These are phyloP conservation scores for Heliconius ismenius DNA, from an alignment of 2,888 invertebrate genomes.

Conservation along the genomic window DNA sequence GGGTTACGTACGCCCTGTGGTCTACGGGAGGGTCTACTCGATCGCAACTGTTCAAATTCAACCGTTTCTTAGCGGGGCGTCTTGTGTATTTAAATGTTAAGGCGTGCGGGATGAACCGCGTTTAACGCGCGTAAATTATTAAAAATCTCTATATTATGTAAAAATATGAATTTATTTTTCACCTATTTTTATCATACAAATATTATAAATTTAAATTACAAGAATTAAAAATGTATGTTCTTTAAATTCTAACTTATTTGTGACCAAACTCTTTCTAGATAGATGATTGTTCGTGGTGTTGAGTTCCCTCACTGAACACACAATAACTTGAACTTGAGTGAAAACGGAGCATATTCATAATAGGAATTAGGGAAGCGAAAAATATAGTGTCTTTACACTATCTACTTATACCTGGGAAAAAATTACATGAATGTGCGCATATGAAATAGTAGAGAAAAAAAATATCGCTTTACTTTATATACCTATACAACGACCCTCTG, in stretches of 20 bases:
- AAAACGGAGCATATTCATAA: neutral
- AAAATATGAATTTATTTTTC: too few relatives aligned
- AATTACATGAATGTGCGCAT: neutral
- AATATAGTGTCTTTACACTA: neutral
- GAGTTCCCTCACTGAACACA: neutral
- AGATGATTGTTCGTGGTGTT: too few relatives aligned
- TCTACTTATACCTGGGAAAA: neutral
- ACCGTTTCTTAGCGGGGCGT: slow-evolving; percentile 57
- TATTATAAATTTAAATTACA: too few relatives aligned
- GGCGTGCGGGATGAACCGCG: slow-evolving; percentile 23
- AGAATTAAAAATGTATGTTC: too few relatives aligned
- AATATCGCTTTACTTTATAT: neutral
- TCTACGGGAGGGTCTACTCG: slow-evolving; percentile 52
- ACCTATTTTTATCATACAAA: too few relatives aligned
- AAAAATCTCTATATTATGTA: too few relatives aligned
- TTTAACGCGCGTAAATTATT: neutral
- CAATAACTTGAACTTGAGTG: too few relatives aligned
- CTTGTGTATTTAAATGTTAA: slow-evolving; percentile 35
- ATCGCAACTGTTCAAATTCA: slow-evolving; percentile 60
- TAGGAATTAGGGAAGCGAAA: too few relatives aligned
- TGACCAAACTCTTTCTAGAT: too few relatives aligned
- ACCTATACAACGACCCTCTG: neutral
- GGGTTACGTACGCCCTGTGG: slow-evolving; percentile 72
- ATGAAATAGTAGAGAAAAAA: neutral
- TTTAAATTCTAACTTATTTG: too few relatives aligned